These are phyloP conservation scores for Ibycter americanus DNA, from an alignment of 2,797 vertebrate species.

Conservation along the genomic window DNA sequence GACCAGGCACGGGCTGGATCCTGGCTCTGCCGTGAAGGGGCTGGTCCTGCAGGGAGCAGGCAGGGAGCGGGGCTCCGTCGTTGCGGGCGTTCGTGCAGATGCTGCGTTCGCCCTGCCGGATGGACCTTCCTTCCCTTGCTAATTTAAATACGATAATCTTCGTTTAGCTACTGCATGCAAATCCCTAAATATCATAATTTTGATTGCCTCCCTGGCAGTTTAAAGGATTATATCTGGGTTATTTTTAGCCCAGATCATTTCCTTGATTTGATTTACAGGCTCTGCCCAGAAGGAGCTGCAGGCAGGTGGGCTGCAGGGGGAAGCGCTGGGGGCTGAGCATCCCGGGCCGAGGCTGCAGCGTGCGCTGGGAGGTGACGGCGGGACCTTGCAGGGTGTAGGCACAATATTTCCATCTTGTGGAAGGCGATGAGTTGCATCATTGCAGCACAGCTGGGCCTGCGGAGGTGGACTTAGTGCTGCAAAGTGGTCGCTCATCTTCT, in stretches of 20 bases:
- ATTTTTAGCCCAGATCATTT: constrained; percentile 61
- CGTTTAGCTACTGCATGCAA: constrained; percentile 34
- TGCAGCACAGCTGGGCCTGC: neutral
- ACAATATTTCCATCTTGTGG: accelerated
- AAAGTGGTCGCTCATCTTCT: neutral
- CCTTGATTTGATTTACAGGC: constrained; percentile 41
- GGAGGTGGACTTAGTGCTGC: neutral
- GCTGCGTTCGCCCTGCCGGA: accelerated
- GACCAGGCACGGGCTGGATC: neutral
- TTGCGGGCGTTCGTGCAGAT: accelerated
- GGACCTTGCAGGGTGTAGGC: neutral
- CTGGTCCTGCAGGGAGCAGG: neutral
- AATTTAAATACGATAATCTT: constrained; percentile 19
- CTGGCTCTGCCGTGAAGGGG: neutral
- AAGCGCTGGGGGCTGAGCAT: neutral
- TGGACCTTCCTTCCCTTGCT: neutral
- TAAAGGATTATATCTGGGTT: constrained; percentile 56
- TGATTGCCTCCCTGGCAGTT: constrained; percentile 43
- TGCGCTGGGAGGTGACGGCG: accelerated
- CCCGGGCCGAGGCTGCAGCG: neutral
- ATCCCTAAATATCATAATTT: constrained; percentile 55
- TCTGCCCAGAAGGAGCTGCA: neutral
- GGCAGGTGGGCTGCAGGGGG: constrained; percentile 11
- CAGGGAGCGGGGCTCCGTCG: neutral
- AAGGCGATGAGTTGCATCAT: neutral